phyloP scores from a whole-genome alignment of 1,140 invertebrate species.

The Ips typographus region DNA sequence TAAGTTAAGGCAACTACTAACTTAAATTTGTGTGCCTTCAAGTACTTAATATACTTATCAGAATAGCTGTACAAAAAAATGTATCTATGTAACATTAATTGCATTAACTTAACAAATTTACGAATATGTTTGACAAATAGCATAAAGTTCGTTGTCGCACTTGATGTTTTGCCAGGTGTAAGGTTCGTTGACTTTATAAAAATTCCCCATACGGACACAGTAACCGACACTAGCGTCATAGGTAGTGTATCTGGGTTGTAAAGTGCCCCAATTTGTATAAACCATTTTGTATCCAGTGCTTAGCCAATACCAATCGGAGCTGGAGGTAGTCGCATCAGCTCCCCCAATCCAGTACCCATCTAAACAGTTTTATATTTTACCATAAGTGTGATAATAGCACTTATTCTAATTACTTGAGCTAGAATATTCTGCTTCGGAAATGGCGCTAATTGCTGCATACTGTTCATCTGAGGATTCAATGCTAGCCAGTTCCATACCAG shows the following conservation, averaged over 20 bases:
- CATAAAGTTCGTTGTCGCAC: neutral
- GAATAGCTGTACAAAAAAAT: no score
- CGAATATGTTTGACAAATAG: neutral
- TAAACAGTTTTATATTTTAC: neutral
- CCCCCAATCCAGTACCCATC: slow-evolving; percentile 2
- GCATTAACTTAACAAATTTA: no score
- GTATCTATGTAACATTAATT: no score
- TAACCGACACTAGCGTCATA: neutral
- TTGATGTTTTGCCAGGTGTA: neutral
- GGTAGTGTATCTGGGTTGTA: neutral
- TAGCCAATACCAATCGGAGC: neutral
- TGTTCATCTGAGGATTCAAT: neutral
- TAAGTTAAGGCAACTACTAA: no score
- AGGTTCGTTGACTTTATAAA: neutral
- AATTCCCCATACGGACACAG: neutral
- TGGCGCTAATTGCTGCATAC: neutral
- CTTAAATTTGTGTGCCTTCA: no score
- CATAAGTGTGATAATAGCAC: neutral
- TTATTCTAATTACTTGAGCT: neutral
- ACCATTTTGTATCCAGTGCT: neutral
- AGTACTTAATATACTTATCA: no score
- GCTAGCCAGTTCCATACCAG: neutral
- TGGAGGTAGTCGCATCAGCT: neutral
- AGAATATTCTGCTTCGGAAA: neutral
- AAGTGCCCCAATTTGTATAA: neutral